Base-by-base conservation (phyloP, 1,140 invertebrate species). In the Heliconius himera region DNA sequence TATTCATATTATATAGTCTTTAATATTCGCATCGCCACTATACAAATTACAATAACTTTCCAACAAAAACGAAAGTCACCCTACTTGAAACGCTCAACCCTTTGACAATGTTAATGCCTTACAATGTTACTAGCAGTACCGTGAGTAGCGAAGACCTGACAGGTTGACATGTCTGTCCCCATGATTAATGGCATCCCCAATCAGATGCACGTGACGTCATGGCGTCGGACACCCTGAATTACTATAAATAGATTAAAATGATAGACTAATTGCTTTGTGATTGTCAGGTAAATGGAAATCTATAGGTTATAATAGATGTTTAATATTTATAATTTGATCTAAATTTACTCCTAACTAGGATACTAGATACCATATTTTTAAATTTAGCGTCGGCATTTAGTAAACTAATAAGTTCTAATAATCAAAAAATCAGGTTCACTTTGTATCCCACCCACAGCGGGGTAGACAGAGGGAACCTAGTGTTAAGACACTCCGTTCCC, bases 171-270 rank as follows among this genome's bases (percentile, higher is more conserved):
- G 89, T 90, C 84, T 88, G 90, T 86, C 84, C 84, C 81, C 82
- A 85, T 91, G 90, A 93, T 93, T 92, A 91, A 93, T 89, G 89
- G 81, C 77, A 82, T 70, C 81, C 85, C 84, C 83, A 87, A 89
- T 89, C 91, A 91, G 89, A 90, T 88, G 89, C 90, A 90, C 91
- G 90, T 92, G 91, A 90, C 88, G 90, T 88, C 89, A 90, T 80
- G 72, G 49, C 79, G 79, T 72, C 77, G 70, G 75, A 82, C 77
- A 79, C 78, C 75, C 74, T 9, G 73, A 71, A 79, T 75, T 81
- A 83, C 79, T 77, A 76, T 78, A 76, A 82, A 87, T 84, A 81
- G 82, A 82, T 87, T 82, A 74, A 74, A 80, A 78, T 78, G 66
- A 75, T 33, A n/a, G 66, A 56, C 77, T 81, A 81, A 78, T 76